Conservation (phyloP, 2,113 vertebrate genomes). For the Dermatemys mawii region DNA sequence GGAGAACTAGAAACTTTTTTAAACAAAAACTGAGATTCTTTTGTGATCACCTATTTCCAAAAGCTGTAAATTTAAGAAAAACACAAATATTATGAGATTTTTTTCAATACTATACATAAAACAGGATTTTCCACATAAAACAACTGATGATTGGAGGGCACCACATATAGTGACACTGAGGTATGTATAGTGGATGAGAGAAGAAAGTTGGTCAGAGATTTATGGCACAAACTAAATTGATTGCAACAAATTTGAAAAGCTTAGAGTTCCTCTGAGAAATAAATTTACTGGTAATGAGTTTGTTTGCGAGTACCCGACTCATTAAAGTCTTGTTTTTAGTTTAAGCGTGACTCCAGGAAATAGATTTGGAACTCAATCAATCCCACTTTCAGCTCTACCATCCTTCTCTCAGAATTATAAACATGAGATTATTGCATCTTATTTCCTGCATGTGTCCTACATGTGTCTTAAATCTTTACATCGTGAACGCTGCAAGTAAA, state of each 20-base stretch:
- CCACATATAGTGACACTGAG: not conserved
- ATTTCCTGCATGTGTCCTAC: constrained; percentile 68
- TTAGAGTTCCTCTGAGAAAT: constrained; percentile 7
- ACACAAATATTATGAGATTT: not conserved
- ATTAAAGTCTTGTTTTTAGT: constrained; percentile 35
- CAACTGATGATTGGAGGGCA: not conserved
- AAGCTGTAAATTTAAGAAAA: not conserved
- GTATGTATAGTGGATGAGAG: not conserved
- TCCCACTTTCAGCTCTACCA: constrained; percentile 47
- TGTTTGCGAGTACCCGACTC: not conserved
- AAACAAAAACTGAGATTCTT: not conserved
- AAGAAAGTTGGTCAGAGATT: not conserved
- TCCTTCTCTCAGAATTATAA: constrained; percentile 57
- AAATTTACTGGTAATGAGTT: not conserved
- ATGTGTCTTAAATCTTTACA: constrained; percentile 52
- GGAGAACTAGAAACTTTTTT: not conserved
- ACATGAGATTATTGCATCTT: constrained; percentile 45
- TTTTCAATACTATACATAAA: not conserved
- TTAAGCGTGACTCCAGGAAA: constrained; percentile 65
- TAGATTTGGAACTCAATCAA: constrained; percentile 70
- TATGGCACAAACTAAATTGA: not conserved
- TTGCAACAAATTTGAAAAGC: not conserved
- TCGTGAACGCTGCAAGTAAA: constrained; percentile 52
- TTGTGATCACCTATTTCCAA: not conserved
- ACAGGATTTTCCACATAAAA: constrained; percentile 30